Evolutionary conservation across 2,888 invertebrate species (phyloP), one percentile per base, ranked within the genome.

Genomic region (Cryptocephalus moraei): DNA sequence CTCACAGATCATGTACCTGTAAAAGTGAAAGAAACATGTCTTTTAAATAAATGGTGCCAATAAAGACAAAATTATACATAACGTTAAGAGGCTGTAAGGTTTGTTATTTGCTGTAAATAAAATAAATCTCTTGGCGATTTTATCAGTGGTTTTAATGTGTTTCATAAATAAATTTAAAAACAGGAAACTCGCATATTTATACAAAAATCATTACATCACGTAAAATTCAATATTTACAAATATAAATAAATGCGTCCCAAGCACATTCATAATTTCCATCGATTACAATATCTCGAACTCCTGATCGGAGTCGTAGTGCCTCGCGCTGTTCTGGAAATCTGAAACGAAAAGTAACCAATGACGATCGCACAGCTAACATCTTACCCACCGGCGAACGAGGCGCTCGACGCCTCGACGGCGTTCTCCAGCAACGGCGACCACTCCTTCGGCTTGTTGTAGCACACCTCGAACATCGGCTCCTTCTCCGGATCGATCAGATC

Each of bases 401-500:
- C 43, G 32, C 52, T 33, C 13, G 49, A 53, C 9, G 59, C 59
- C 32, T 59, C 59, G 6, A 58, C 49, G 60, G 67, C 56, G 39
- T 68, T 66, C 54, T 68, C 71, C 49, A 70, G 57, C 14, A 50
- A 52, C 32, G 84, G 80, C 2, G 81, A 80, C 86, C 87, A 89
- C 62, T 84, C 82, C 36, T 80, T 73, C 8, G 89, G 87, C 60
- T 86, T 76, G 59, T 86, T 80, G 55, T 83, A 80, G 58, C 85
- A 84, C 45, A 94, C 74, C 76, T 94, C 94, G 71, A 95, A 92
- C 56, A 95, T 72, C 1, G 92, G 86, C 62, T 88, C 87, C 48
- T 78, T 79, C 58, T 84, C 81, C 8, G 76, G 71, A 22, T 76
- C 73, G 68, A 86, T 81, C 53, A 91, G 71, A 51, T 82, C 79